These are phyloP conservation scores for Calyptommatus sinebrachiatus DNA, from an alignment of 2,113 vertebrate species.

Conservation along the genomic window DNA sequence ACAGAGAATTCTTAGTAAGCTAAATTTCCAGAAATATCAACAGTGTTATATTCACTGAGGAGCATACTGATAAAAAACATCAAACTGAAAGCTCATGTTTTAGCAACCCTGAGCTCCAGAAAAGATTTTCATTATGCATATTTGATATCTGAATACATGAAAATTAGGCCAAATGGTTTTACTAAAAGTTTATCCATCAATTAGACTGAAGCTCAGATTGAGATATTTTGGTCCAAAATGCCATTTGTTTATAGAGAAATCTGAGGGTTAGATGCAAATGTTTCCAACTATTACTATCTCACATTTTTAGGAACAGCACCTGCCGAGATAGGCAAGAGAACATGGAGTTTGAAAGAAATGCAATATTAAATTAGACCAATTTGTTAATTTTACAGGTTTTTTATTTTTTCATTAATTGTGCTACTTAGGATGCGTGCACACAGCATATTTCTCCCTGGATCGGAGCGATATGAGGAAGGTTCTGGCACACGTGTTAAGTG, in stretches of 20 bases:
- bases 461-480: too few relatives aligned
- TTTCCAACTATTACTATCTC: not conserved
- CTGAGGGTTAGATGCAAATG: not conserved
- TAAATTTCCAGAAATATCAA: not conserved
- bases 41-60: not conserved
- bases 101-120: constrained; percentile 12
- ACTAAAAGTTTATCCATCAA: constrained; percentile 16
- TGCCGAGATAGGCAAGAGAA: not conserved
- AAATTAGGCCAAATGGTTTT: constrained; percentile 1
- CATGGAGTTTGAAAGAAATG: not conserved
- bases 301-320: not conserved
- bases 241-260: not conserved
- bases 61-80: not conserved
- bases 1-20: not conserved
- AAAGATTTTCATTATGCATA: not conserved
- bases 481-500: too few relatives aligned
- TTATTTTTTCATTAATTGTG: not conserved
- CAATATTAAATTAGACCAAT: constrained; percentile 9
- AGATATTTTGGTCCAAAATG: constrained; percentile 9
- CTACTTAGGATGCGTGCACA: too few relatives aligned
- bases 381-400: not conserved
- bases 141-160: not conserved
- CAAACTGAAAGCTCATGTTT: not conserved
- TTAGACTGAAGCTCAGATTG: constrained; percentile 18
- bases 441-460: too few relatives aligned